phyloP scores from a whole-genome alignment of 2,888 invertebrate genomes.

The Diplazon laetatorius region DNA sequence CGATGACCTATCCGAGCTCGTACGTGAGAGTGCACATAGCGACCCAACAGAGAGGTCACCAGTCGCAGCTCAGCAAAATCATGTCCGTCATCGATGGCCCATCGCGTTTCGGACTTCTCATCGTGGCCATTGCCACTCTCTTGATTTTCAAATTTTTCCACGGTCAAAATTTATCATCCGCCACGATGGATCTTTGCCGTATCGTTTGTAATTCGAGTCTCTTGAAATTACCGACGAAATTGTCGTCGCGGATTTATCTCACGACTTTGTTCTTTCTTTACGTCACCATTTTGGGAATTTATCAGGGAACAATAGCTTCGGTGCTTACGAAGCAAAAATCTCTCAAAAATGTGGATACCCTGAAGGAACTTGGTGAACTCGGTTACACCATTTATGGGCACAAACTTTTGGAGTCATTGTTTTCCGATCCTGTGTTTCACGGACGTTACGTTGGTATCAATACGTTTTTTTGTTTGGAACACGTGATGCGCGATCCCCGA shows the following conservation, averaged over 20 bases:
- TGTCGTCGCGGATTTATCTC: neutral
- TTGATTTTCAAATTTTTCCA: conserved; percentile 4
- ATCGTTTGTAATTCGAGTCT: neutral
- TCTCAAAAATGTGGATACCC: neutral
- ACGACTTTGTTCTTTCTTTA: neutral
- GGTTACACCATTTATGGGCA: conserved; percentile 3
- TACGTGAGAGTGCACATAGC: neutral
- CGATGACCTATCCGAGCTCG: neutral
- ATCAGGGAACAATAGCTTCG: neutral
- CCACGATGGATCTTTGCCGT: neutral
- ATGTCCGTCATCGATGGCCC: neutral
- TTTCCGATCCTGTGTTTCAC: neutral
- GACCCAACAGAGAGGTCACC: neutral
- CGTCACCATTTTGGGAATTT: conserved; percentile 1
- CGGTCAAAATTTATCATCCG: neutral
- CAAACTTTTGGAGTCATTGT: no score
- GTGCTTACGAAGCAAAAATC: neutral
- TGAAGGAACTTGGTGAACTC: neutral
- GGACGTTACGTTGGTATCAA: neutral
- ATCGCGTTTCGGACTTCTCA: neutral
- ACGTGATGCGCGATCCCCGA: neutral
- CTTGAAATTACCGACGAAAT: neutral
- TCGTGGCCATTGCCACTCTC: neutral
- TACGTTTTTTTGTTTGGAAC: neutral
- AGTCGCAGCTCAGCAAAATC: neutral